Evolutionary conservation across 2,113 vertebrate genomes (phyloP), one percentile per base, ranked within the genome.

Genomic region (Limnothrissa miodon): DNA sequence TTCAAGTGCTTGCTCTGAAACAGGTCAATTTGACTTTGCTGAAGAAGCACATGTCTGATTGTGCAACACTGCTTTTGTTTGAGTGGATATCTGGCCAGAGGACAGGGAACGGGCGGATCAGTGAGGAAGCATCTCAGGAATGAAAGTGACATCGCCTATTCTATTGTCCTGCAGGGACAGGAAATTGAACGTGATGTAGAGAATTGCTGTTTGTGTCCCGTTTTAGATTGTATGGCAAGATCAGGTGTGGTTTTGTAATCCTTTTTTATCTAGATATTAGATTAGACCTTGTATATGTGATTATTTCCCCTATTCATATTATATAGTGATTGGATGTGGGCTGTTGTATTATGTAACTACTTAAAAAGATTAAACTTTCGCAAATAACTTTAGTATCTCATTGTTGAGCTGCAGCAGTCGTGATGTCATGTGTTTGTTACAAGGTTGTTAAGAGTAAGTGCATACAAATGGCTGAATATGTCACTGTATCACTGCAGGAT

Each of bases 231-330:
- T 83, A 83, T 45, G 78, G 39, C 36, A 17, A 78, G 84, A 81
- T 89, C 51, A 86, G 83, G 84, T 90, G 86, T 86, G 80, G 87
- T 84, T 79, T 88, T 90, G 84, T 92, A 92, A 94, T 94, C 92
- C 90, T 89, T 88, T 92, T 90, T 88, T 87, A 92, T 92, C 89
- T 85, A 89, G 88, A 90, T 93, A 93, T 93, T 92, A 92, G 91
- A 92, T 92, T 91, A 93, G 88, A 92, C 90, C 89, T 93, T 93
- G 92, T 91, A 92, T 90, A 91, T 92, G 92, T 92, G 92, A 93
- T 93, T 93, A 94, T 93, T 92, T 89, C 91, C 88, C 88, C 92
- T 93, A 91, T 92, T 92, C 89, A n/a, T n/a, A n/a, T n/a, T n/a
- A n/a, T n/a, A n/a, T n/a, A 78, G 90, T 94, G 92, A 94, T 94